phyloP scores from a whole-genome alignment of 35 echinoderm and acorn worm species.

The Amphiura filiformis region DNA sequence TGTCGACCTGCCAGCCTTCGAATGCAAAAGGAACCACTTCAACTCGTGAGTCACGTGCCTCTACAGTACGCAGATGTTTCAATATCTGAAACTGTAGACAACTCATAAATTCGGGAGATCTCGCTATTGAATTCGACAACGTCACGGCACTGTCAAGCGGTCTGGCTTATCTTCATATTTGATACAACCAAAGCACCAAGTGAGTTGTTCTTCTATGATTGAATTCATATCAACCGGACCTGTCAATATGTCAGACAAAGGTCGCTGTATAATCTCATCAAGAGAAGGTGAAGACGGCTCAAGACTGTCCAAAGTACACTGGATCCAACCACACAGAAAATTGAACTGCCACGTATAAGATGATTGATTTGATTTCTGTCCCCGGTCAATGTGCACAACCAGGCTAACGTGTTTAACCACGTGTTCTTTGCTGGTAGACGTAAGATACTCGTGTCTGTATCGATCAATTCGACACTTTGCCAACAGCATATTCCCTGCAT shows the following conservation, averaged over 20 bases:
- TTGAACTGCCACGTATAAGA: conserved; percentile 44
- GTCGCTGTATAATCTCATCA: neutral
- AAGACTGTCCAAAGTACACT: conserved; percentile 22
- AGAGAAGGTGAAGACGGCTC: conserved; percentile 2
- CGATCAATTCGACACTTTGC: conserved; percentile 27
- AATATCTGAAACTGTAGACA: neutral
- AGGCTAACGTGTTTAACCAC: conserved; percentile 7
- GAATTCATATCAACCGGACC: neutral
- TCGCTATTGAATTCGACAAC: neutral
- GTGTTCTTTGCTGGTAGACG: neutral
- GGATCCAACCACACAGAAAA: conserved; percentile 40
- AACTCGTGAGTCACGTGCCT: neutral
- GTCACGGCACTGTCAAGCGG: neutral
- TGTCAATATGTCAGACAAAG: conserved; percentile 4
- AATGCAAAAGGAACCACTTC: neutral
- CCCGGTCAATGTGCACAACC: conserved; percentile 32
- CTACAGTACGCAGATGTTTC: neutral
- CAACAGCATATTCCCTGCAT: conserved; percentile 29
- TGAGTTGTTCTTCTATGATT: conserved; percentile 20
- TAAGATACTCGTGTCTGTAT: neutral
- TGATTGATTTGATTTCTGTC: neutral
- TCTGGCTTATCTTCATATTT: conserved; percentile 7
- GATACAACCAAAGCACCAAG: conserved; percentile 35
- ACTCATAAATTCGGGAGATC: conserved; percentile 1
- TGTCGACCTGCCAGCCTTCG: conserved; percentile 23